phyloP scores from a whole-genome alignment of 1,140 invertebrate species.

The Hylyphantes graminicola region DNA sequence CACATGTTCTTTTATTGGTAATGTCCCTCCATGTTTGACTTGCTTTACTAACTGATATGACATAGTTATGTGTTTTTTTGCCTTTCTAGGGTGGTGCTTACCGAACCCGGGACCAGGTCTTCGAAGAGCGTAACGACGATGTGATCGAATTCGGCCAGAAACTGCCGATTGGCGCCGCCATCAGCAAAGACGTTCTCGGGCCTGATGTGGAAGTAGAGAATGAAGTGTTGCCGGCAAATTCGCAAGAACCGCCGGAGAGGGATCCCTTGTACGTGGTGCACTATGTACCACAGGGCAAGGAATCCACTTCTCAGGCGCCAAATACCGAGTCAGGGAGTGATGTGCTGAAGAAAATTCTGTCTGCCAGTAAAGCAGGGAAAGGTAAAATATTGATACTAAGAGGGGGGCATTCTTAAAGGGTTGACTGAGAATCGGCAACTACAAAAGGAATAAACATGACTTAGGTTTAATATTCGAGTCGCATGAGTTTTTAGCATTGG shows the following conservation, averaged over 20 bases:
- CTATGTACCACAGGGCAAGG: constrained; percentile 37
- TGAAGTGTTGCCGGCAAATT: background rate
- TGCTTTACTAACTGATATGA: too few relatives aligned
- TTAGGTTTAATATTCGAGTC: too few relatives aligned
- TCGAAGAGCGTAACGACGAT: constrained; percentile 48
- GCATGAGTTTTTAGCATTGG: too few relatives aligned
- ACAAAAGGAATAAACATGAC: too few relatives aligned
- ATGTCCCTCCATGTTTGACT: too few relatives aligned
- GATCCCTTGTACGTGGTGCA: constrained; percentile 53
- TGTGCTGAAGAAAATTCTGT: constrained; percentile 33
- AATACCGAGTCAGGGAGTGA: background rate
- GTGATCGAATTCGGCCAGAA: constrained; percentile 22
- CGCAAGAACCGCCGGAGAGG: background rate
- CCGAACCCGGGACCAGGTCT: constrained; percentile 3
- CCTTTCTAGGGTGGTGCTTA: background rate
- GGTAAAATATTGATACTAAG: background rate
- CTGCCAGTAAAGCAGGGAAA: constrained; percentile 23
- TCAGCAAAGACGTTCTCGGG: constrained; percentile 37
- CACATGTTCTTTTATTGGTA: too few relatives aligned
- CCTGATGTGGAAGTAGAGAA: constrained; percentile 26
- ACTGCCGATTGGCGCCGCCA: constrained; percentile 38
- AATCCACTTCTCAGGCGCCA: constrained; percentile 7
- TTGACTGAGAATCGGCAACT: too few relatives aligned
- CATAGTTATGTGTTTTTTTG: too few relatives aligned
- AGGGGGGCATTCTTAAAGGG: too few relatives aligned